These are phyloP conservation scores for Ptychochromis oligacanthus DNA, from an alignment of 2,113 vertebrate genomes.

Conservation along the genomic window DNA sequence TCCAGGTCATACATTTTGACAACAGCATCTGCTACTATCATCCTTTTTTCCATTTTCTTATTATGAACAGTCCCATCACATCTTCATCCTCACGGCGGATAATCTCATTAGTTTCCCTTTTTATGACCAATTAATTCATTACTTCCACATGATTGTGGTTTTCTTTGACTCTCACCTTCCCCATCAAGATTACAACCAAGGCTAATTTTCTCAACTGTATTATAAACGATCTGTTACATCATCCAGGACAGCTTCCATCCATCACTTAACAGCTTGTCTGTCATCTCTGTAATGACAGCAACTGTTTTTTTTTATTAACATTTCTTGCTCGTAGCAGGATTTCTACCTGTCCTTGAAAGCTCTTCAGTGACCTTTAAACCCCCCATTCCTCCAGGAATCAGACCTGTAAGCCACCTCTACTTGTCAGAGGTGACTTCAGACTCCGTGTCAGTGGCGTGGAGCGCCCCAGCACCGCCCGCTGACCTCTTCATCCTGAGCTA, in stretches of 20 bases:
- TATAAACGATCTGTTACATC: slow-evolving; percentile 36
- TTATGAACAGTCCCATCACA: slow-evolving; percentile 37
- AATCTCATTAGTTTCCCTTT: slow-evolving; percentile 50
- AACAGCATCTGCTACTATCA: slow-evolving; percentile 55
- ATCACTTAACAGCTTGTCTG: slow-evolving; percentile 40
- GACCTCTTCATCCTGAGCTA: slow-evolving; percentile 91
- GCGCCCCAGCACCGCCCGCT: slow-evolving; percentile 91
- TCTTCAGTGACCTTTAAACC: slow-evolving; percentile 47
- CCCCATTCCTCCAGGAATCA: slow-evolving; percentile 85
- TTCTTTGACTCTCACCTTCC: slow-evolving; percentile 36
- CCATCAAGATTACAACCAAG: slow-evolving; percentile 45
- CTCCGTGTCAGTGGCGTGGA: slow-evolving; percentile 91
- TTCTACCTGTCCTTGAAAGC: slow-evolving; percentile 42
- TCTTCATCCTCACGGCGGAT: slow-evolving; percentile 47
- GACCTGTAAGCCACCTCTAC: slow-evolving; percentile 92
- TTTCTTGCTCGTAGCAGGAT: not conserved
- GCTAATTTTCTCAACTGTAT: slow-evolving; percentile 51
- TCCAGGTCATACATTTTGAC: slow-evolving; percentile 39
- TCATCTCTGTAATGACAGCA: slow-evolving; percentile 39
- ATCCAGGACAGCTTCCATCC: slow-evolving; percentile 47
- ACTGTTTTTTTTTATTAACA: not conserved
- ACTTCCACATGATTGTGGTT: slow-evolving; percentile 44
- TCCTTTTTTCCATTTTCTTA: slow-evolving; percentile 42
- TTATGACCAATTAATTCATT: slow-evolving; percentile 63
- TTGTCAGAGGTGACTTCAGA: slow-evolving; percentile 93